phyloP scores from a whole-genome alignment of 2,888 invertebrate genomes.

The Chalcosyrphus nemorum region DNA sequence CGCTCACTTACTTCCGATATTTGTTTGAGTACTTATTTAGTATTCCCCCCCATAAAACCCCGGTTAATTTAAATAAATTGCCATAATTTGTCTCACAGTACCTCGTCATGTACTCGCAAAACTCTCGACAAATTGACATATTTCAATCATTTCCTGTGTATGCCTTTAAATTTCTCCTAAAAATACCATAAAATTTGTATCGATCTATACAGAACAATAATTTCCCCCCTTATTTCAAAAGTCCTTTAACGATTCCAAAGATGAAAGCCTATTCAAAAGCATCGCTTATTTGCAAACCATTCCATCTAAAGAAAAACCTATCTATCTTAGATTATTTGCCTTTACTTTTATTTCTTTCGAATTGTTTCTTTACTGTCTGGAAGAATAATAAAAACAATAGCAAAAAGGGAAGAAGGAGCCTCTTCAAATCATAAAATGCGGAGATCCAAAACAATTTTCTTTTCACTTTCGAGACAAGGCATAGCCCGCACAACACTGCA shows the following conservation, averaged over 20 bases:
- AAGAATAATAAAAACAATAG: neutral
- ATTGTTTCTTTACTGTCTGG: constrained; percentile 11
- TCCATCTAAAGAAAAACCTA: neutral
- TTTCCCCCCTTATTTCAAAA: no score
- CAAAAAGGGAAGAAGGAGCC: neutral
- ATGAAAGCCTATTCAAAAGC: neutral
- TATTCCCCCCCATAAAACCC: no score
- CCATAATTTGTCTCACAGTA: no score
- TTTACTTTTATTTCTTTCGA: neutral
- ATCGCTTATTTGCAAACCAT: constrained; percentile 15
- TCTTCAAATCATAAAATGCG: neutral
- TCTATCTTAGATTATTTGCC: neutral
- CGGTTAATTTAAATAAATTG: no score
- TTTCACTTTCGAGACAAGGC: neutral
- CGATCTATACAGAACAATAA: no score
- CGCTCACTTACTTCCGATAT: no score
- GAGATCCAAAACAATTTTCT: neutral
- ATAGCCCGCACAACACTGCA: neutral
- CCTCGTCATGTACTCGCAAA: no score
- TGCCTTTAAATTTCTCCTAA: no score
- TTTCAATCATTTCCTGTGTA: no score
- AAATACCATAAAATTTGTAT: no score
- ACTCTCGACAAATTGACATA: no score
- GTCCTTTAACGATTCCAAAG: neutral
- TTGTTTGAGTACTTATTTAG: no score